Evolutionary conservation across 2,797 vertebrate genomes (phyloP).

Genomic region (Neoniphon sammara): DNA sequence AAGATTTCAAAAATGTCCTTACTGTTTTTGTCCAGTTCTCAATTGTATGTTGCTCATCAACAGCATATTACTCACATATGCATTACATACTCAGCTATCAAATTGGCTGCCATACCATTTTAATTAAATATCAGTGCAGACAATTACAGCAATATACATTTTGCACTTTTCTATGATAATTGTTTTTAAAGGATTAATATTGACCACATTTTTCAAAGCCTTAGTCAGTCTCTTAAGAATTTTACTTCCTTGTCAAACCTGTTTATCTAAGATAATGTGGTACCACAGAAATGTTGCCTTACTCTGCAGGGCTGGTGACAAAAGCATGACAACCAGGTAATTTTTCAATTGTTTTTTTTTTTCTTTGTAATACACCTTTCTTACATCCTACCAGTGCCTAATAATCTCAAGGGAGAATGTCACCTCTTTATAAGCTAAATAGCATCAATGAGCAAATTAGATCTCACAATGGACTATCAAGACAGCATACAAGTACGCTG

Average conservation of each 20-base stretch:
- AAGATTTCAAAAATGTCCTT: constrained; percentile 2
- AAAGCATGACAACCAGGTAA: background rate
- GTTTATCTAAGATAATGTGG: background rate
- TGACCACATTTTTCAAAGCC: background rate
- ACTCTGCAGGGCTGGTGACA: background rate
- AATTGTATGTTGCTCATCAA: background rate
- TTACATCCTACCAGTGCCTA: background rate
- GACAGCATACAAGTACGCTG: constrained; percentile 11
- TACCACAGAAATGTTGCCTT: background rate
- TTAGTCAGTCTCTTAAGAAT: background rate
- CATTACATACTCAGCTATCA: background rate
- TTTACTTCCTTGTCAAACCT: background rate
- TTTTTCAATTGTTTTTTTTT: background rate
- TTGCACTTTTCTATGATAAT: constrained; percentile 20
- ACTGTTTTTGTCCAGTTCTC: background rate
- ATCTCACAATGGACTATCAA: background rate
- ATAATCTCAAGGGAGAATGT: background rate
- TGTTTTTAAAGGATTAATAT: constrained; percentile 24
- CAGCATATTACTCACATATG: background rate
- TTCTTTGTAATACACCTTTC: background rate
- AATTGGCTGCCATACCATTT: background rate
- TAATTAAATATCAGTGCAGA: background rate
- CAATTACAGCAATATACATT: background rate
- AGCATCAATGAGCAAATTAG: background rate
- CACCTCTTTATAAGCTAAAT: background rate